Evolutionary conservation across 2,888 invertebrate genomes (phyloP), one percentile per base, ranked within the genome.

Genomic region (Drosophila birchii): DNA sequence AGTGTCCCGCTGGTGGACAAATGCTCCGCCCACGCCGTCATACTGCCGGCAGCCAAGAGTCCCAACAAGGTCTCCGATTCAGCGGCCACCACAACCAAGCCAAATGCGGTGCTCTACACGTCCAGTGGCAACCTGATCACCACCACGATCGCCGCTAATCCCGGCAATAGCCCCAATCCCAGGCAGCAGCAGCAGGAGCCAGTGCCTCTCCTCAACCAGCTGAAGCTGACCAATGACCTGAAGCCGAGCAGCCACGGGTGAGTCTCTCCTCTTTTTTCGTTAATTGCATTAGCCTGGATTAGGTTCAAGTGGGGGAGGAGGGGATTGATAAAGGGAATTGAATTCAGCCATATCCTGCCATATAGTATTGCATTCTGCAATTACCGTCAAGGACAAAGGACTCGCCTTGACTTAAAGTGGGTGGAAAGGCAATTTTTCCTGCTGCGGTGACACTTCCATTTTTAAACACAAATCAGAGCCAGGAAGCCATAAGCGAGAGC

Each of bases 221-320:
- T 83, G 51, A 86, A 79, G 71, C 38, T 73, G 55, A 41, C 76
- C 18, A 78, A 83, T 56, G 89, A 85, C 54, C 69, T 79, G 39
- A 84, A 88, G 77, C 77, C 73, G 20, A 72, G 51, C 68, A 84
- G 45, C 75, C 71, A 72, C 39, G 78, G 78, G 82, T 86, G 55
- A 82, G 77, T 88, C 39, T 11, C 32, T 32, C 8, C 12, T 4
- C 14, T 18, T 8, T 16, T 58, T 20, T 5, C 51, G 6, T 12
- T 86, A 86, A 88, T 78, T 62, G 66, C 74, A 88, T 85, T 82
- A 79, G 34, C 39, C 32, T 47, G 67, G 82, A 61, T 77, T 84
- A 73, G 56, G 61, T 20, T 6, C 23, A 20, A 34, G 7, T 58
- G 39, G n/a, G 9, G 12, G n/a, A n/a, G n/a, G n/a, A n/a, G n/a